Evolutionary conservation across 2,797 vertebrate species (phyloP).

Genomic region (Scomberomorus guttatus): DNA sequence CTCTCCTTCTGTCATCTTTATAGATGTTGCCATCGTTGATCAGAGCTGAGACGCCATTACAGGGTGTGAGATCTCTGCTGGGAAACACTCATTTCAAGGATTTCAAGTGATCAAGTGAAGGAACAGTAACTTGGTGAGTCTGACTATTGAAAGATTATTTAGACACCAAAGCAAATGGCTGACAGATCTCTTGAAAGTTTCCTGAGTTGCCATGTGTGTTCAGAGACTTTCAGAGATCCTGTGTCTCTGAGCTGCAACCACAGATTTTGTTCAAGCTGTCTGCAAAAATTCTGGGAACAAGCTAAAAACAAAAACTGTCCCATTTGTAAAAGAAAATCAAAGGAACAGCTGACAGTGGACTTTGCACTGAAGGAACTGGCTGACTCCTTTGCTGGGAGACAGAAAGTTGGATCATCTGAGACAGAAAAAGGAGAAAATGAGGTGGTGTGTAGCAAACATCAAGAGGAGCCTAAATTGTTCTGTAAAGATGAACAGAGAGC

Average conservation of each 20-base stretch:
- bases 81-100: not conserved
- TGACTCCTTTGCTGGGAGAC: too few species aligned
- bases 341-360: too few species aligned
- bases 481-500: too few species aligned
- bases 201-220: constrained; percentile 80
- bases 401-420: not conserved
- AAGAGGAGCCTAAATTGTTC: too few species aligned
- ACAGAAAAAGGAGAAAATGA: too few species aligned
- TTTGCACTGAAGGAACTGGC: too few species aligned
- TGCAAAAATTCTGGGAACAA: constrained; percentile 72
- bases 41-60: not conserved
- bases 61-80: not conserved
- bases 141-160: not conserved
- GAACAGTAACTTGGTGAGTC: constrained; percentile 11
- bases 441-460: too few species aligned
- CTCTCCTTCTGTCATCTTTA: too few species aligned
- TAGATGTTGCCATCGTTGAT: not conserved
- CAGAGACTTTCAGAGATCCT: constrained; percentile 81
- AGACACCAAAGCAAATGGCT: constrained; percentile 38
- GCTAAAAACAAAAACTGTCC: not conserved
- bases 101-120: not conserved
- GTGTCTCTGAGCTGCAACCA: too few species aligned
- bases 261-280: too few species aligned
- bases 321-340: constrained; percentile 32
- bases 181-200: not conserved